These are phyloP conservation scores for Caenorhabditis angaria DNA, from an alignment of 2,888 invertebrate genomes.

Conservation along the genomic window DNA sequence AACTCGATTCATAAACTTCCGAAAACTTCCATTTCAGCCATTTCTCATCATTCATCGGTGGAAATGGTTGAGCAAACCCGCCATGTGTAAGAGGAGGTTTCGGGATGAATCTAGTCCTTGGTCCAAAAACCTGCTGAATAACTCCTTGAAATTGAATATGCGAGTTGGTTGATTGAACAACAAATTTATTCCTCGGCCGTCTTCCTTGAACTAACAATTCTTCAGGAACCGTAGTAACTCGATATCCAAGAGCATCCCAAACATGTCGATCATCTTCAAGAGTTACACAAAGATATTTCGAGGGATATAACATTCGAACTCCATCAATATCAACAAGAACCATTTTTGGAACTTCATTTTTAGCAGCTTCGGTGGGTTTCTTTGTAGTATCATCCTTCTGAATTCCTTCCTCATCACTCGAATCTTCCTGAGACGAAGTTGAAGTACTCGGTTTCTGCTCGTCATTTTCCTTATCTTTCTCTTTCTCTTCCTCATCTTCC, in stretches of 20 bases:
- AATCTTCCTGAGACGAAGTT: too few species aligned
- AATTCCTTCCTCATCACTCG: conserved; percentile 4
- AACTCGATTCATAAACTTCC: background rate
- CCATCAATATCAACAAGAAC: conserved; percentile 79
- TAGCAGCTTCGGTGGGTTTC: conserved; percentile 23
- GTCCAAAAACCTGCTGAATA: background rate
- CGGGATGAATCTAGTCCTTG: background rate
- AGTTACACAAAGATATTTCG: conserved; percentile 89
- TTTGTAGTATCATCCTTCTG: conserved; percentile 11
- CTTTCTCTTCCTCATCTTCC: conserved; percentile 12
- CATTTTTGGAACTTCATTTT: conserved; percentile 57
- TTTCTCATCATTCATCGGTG: conserved; percentile 8
- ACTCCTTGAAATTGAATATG: conserved; percentile 5
- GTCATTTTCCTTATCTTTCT: conserved; percentile 12
- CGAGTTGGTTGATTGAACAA: conserved; percentile 8
- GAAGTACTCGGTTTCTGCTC: conserved; percentile 16
- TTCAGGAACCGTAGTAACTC: conserved; percentile 15
- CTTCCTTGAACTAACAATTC: conserved; percentile 59
- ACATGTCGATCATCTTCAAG: conserved; percentile 79
- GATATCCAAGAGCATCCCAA: conserved; percentile 25
- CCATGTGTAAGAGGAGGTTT: conserved; percentile 7
- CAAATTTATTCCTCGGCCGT: conserved; percentile 25
- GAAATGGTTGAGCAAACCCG: conserved; percentile 16
- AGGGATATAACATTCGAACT: conserved; percentile 92
- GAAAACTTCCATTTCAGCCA: conserved; percentile 1